Percentiles rank a stretch among this genome's conserved stretches.
Evolutionary conservation across 2,888 invertebrate species (phyloP).

Genomic region (Agrotis clavis): DNA sequence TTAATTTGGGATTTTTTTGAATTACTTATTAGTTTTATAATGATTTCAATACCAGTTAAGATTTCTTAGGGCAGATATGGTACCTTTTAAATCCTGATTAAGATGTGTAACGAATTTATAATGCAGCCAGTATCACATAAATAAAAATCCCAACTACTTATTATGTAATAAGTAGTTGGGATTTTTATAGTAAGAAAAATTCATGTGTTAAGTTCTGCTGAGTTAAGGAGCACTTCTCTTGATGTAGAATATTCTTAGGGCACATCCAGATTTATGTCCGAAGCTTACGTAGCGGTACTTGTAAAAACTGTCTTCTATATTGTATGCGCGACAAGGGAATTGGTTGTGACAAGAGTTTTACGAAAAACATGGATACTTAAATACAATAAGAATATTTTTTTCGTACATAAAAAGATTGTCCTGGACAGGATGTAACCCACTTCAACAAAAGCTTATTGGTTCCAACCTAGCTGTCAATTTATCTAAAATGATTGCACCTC

Average conservation of each 20-base stretch:
- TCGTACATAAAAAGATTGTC: too few species aligned
- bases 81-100: neutral
- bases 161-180: too few species aligned
- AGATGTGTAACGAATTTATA: too few species aligned
- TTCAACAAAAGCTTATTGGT: too few species aligned
- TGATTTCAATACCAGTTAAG: neutral
- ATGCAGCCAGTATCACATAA: too few species aligned
- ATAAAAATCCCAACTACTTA: too few species aligned
- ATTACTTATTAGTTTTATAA: neutral
- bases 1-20: too few species aligned
- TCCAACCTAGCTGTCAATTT: too few species aligned
- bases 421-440: too few species aligned
- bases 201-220: slow-evolving; percentile 48
- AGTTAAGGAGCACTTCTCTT: slow-evolving; percentile 38
- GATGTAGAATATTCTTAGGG: slow-evolving; percentile 49
- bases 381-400: too few species aligned
- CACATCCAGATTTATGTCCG: slow-evolving; percentile 60
- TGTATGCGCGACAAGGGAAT: slow-evolving; percentile 56
- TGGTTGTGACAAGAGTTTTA: slow-evolving; percentile 19
- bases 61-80: neutral
- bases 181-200: too few species aligned
- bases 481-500: too few species aligned
- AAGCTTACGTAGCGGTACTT: slow-evolving; percentile 56
- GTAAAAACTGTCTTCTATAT: slow-evolving; percentile 65
- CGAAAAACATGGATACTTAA: neutral